Conservation (phyloP, 2,113 vertebrate genomes). For the Drymodes brunneopygia region DNA sequence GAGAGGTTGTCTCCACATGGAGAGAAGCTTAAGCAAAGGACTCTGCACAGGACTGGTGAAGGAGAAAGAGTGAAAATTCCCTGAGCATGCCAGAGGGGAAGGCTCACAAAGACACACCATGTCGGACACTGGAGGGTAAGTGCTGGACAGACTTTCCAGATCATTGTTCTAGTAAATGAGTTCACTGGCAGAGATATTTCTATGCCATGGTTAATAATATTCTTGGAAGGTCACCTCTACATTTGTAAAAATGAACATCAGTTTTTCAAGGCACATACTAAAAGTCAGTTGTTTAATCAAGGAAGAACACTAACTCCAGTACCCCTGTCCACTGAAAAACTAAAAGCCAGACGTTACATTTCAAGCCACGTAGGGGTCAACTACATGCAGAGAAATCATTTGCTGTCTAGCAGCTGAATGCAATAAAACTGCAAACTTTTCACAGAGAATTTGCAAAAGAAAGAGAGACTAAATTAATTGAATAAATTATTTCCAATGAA, state of each 20-base stretch:
- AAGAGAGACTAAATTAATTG: constrained; percentile 48
- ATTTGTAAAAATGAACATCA: not conserved
- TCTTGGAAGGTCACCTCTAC: not conserved
- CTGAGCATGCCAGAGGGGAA: not conserved
- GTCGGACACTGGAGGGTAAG: not conserved
- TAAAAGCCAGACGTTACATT: not conserved
- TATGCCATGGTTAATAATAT: not conserved
- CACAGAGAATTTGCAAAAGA: constrained; percentile 44
- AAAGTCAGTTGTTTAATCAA: not conserved
- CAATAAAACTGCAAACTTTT: constrained; percentile 43
- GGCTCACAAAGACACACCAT: not conserved
- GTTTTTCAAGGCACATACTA: not conserved
- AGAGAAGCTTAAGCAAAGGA: constrained; percentile 12
- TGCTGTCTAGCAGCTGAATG: not conserved
- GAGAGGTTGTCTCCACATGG: not conserved
- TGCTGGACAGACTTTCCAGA: constrained; percentile 5
- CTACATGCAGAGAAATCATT: not conserved
- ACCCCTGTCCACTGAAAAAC: not conserved
- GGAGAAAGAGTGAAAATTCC: constrained; percentile 26
- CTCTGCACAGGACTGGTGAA: not conserved
- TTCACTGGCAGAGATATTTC: not conserved
- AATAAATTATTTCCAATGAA: constrained; percentile 66
- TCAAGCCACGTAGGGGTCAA: not conserved
- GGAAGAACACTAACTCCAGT: not conserved
- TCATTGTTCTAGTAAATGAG: constrained; percentile 21